Percentiles rank a stretch among this genome's conserved stretches.
Conservation (phyloP, 2,113 vertebrate species). For the Pantherophis guttatus region DNA sequence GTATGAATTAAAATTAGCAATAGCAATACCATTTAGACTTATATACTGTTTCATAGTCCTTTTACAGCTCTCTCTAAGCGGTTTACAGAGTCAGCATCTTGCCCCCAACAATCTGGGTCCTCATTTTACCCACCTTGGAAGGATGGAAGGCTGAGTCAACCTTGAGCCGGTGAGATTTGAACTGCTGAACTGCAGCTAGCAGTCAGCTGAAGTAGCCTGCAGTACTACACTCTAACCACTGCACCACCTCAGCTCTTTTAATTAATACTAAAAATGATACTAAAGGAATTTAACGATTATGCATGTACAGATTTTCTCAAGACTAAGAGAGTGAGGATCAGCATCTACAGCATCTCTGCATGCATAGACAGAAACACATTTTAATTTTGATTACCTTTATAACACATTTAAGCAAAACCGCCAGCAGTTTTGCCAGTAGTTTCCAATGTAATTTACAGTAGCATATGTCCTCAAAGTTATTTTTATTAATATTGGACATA, state of each 20-base stretch:
- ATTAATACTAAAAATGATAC: not conserved
- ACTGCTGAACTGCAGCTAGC: too few relatives aligned
- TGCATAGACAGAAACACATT: not conserved
- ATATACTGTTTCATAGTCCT: too few relatives aligned
- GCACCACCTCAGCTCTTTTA: too few relatives aligned
- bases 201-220: too few relatives aligned
- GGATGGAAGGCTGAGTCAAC: too few relatives aligned
- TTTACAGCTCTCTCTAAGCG: too few relatives aligned
- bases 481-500: not conserved
- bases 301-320: not conserved
- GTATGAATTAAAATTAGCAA: not conserved
- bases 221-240: too few relatives aligned
- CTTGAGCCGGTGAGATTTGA: too few relatives aligned
- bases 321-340: not conserved
- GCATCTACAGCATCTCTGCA: not conserved
- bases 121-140: too few relatives aligned
- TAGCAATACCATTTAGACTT: too few relatives aligned
- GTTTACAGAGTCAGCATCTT: too few relatives aligned
- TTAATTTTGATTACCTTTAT: slow-evolving; percentile 69
- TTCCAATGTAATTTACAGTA: slow-evolving; percentile 12
- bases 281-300: not conserved
- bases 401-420: slow-evolving; percentile 58
- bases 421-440: not conserved
- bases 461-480: not conserved
- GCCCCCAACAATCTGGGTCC: too few relatives aligned